Base-by-base conservation (phyloP, 1,140 invertebrate species). In the Drosophila littoralis region DNA sequence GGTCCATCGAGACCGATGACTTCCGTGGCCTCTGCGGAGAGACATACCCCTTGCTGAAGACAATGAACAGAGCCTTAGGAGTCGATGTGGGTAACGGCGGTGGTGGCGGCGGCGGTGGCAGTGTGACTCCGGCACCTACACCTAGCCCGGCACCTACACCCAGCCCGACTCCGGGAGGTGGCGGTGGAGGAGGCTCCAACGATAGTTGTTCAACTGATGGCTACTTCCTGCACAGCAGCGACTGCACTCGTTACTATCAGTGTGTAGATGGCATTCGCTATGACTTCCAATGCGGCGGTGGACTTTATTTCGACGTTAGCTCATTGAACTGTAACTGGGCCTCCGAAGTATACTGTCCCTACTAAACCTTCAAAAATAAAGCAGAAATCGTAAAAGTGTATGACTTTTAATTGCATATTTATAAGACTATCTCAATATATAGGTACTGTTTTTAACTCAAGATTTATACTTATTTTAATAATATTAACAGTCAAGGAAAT, bases 1-100 rank as follows among this genome's bases (percentile, higher is more conserved):
- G 96, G 96, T 96, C 96, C 45, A 95, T 96, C 43, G 96, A 96
- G 81, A 96, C 95, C 0, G 96, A 96, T 60, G 96, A 96, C 85
- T 97, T 97, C 90, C 93, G 92, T 7, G 96, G 96, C 0, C 93
- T 93, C 6, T 96, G 96, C 75, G 92, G 84, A 61, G 91, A 84
- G 90, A 91, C 45, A 92, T 94, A 94, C 91, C 93, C 73, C 65
- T 93, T 67, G 88, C 93, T 77, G 81, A 90, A 84, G 58, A 54
- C 84, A 17, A 89, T 89, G 40, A 89, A 88, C 51, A 52, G 79
- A 4, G 77, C 58, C 8, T 13, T 86, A 38, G 83, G 83, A 17
- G 48, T 33, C 10, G 46, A 75, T 5, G 75, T 48, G 3, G 58
- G 17, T 4, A 15, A 17, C 0, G 59, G 65, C 1, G 75, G 51